phyloP scores from a whole-genome alignment of 2,797 vertebrate genomes.

The Lutra lutra region DNA sequence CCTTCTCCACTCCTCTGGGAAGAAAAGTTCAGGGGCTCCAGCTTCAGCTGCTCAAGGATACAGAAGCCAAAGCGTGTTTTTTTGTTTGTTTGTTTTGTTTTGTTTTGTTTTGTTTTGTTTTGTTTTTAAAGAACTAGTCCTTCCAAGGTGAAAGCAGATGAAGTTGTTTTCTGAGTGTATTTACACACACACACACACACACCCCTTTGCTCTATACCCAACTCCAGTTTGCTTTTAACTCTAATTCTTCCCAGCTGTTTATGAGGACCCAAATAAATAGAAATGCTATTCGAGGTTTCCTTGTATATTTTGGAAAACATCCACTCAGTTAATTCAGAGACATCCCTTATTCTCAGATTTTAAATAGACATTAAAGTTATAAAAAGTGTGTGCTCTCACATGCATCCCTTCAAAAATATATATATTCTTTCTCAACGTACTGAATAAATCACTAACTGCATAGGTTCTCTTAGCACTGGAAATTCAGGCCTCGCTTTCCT shows the following conservation, averaged over 20 bases:
- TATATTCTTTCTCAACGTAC: background rate
- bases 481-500: background rate
- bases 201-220: background rate
- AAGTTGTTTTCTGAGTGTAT: background rate
- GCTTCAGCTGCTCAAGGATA: background rate
- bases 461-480: background rate
- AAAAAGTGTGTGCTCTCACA: background rate
- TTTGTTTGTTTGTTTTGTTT: background rate
- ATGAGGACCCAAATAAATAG: background rate
- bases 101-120: no score
- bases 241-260: background rate
- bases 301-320: background rate
- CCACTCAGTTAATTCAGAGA: background rate
- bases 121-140: background rate
- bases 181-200: background rate
- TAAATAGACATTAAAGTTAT: background rate
- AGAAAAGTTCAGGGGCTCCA: slow-evolving; percentile 2
- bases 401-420: background rate
- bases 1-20: background rate
- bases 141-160: background rate
- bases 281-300: background rate
- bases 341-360: background rate
- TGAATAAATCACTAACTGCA: background rate
- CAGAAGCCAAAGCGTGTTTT: background rate
- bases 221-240: background rate